Percentiles rank a stretch among this genome's conserved stretches.
Evolutionary conservation across 2,888 invertebrate genomes (phyloP).

Genomic region (Parasteatoda lunata): DNA sequence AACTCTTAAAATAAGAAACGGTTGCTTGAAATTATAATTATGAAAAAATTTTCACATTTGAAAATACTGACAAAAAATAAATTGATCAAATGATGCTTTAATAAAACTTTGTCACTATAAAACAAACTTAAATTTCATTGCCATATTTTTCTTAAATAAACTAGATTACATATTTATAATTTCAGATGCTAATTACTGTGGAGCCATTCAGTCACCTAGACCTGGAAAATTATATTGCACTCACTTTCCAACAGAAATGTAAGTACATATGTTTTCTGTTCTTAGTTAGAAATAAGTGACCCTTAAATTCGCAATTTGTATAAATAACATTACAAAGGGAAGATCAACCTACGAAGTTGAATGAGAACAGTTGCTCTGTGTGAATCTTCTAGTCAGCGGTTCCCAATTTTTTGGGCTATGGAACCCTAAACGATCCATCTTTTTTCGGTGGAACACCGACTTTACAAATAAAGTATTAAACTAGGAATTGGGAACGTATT

Average conservation of each 20-base stretch:
- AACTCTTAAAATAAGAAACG: neutral
- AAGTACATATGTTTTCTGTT: neutral
- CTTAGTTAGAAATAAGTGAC: too few relatives aligned
- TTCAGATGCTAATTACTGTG: slow-evolving; percentile 26
- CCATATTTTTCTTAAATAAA: neutral
- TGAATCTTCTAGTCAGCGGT: too few relatives aligned
- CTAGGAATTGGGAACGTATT: too few relatives aligned
- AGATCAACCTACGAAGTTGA: too few relatives aligned
- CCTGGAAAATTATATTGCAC: slow-evolving; percentile 42
- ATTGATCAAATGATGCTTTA: neutral
- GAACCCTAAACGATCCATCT: too few relatives aligned
- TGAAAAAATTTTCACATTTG: neutral
- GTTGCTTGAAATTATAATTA: neutral
- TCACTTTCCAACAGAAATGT: slow-evolving; percentile 29
- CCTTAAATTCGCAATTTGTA: too few relatives aligned
- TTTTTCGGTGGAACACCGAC: too few relatives aligned
- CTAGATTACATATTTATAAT: neutral
- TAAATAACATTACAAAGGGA: too few relatives aligned
- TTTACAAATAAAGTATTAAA: too few relatives aligned
- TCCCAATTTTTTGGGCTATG: too few relatives aligned
- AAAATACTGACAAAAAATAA: neutral
- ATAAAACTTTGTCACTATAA: neutral
- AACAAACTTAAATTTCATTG: neutral
- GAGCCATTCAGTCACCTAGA: slow-evolving; percentile 32
- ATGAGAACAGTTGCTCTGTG: too few relatives aligned